Conservation (phyloP, 2,888 invertebrate species). For the Bellardia bayeri region DNA sequence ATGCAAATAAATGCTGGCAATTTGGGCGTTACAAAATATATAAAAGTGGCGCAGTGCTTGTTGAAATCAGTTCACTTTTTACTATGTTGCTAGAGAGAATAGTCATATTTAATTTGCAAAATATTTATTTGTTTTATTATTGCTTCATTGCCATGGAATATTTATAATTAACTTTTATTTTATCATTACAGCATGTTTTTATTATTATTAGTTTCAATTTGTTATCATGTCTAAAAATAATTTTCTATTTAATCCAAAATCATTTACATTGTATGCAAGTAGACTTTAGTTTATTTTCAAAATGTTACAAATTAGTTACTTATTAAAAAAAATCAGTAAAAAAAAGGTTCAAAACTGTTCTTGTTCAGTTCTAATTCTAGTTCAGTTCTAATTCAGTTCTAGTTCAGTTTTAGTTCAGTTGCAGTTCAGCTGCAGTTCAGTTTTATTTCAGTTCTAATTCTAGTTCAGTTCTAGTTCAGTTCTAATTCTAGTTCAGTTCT, state of each 20-base stretch:
- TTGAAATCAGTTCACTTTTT: slow-evolving; percentile 5
- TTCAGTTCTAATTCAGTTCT: not conserved
- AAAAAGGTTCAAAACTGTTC: too few relatives aligned
- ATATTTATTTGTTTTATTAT: not conserved
- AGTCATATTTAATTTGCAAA: not conserved
- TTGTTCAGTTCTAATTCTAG: not conserved
- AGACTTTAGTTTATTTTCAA: too few relatives aligned
- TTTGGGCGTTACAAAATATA: slow-evolving; percentile 27
- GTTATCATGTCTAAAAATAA: slow-evolving; percentile 38
- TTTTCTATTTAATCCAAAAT: not conserved
- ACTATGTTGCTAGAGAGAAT: not conserved
- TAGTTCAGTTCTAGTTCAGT: not conserved
- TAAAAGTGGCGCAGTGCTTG: slow-evolving; percentile 9
- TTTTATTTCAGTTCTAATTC: too few relatives aligned
- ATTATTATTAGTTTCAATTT: not conserved
- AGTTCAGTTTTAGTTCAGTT: not conserved
- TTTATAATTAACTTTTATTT: too few relatives aligned
- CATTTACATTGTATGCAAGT: too few relatives aligned
- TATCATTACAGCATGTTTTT: too few relatives aligned
- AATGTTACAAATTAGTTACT: too few relatives aligned
- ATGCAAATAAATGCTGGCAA: slow-evolving; percentile 25
- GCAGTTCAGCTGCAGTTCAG: not conserved
- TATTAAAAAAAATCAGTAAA: too few relatives aligned
- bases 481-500: slow-evolving; percentile 3
- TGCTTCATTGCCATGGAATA: not conserved